Conservation (phyloP, 1,140 invertebrate genomes). For the Eumaeus atala region DNA sequence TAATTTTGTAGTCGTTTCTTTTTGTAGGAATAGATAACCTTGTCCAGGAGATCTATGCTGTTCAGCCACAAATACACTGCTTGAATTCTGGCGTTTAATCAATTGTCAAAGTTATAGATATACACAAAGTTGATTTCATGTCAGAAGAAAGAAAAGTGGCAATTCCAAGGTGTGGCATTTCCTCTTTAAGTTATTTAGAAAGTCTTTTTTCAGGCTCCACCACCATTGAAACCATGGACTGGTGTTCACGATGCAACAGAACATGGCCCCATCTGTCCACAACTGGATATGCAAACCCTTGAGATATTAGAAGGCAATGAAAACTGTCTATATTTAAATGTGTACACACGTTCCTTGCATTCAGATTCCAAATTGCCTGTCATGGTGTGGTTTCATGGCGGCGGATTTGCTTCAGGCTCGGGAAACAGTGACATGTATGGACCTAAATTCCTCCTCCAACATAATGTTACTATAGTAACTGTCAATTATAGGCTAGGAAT, state of each 20-base stretch:
- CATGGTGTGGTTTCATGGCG: constrained; percentile 79
- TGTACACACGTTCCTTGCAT: constrained; percentile 31
- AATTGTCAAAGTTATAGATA: no score
- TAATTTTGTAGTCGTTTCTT: no score
- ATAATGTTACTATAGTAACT: constrained; percentile 26
- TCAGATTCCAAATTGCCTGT: constrained; percentile 57
- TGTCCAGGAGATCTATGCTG: no score
- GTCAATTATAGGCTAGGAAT: constrained; percentile 32
- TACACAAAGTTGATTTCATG: background rate
- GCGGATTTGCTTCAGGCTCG: constrained; percentile 54
- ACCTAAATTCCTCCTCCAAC: constrained; percentile 25
- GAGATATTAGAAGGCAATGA: constrained; percentile 45
- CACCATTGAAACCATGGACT: constrained; percentile 30
- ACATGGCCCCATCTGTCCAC: constrained; percentile 35
- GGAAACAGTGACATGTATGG: constrained; percentile 25
- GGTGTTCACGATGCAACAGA: constrained; percentile 33
- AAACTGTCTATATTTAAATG: constrained; percentile 78
- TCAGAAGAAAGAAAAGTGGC: background rate
- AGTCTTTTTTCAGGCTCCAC: constrained; percentile 38
- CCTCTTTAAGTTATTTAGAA: background rate
- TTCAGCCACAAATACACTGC: no score
- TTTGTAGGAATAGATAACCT: no score
- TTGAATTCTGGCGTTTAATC: no score
- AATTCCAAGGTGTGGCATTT: background rate
- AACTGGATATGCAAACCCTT: constrained; percentile 22